These are phyloP conservation scores for Heliocidaris tuberculata DNA, from an alignment of 35 echinoderm and acorn worm species.

Conservation along the genomic window DNA sequence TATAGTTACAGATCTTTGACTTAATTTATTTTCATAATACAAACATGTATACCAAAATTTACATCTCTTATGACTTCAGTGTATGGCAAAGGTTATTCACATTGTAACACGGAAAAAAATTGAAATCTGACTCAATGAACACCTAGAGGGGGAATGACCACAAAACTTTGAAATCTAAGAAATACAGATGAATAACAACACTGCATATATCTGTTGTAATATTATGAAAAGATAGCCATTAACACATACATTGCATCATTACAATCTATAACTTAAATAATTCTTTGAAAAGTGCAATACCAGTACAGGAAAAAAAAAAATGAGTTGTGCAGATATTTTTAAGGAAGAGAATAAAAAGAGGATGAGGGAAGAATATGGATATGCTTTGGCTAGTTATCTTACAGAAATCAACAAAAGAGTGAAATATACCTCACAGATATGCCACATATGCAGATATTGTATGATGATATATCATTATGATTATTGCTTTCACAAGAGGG, in stretches of 20 bases:
- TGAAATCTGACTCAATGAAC: not conserved
- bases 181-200: not conserved
- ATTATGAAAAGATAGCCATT: not conserved
- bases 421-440: not conserved
- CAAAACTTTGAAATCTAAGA: not conserved
- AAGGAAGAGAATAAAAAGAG: not conserved
- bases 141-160: not conserved
- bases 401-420: not conserved
- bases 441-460: not conserved
- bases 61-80: conserved; percentile 11
- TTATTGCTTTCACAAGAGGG: not conserved
- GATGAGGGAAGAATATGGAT: conserved; percentile 16
- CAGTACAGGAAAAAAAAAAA: not conserved
- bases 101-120: not conserved
- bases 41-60: conserved; percentile 32
- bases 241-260: not conserved
- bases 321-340: not conserved
- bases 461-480: not conserved
- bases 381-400: not conserved
- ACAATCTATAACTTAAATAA: not conserved
- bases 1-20: not conserved
- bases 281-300: not conserved
- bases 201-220: not conserved
- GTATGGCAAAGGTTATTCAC: conserved; percentile 11
- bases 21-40: not conserved